Evolutionary conservation across 2,888 invertebrate genomes (phyloP).

Genomic region (Augiades crinisus): DNA sequence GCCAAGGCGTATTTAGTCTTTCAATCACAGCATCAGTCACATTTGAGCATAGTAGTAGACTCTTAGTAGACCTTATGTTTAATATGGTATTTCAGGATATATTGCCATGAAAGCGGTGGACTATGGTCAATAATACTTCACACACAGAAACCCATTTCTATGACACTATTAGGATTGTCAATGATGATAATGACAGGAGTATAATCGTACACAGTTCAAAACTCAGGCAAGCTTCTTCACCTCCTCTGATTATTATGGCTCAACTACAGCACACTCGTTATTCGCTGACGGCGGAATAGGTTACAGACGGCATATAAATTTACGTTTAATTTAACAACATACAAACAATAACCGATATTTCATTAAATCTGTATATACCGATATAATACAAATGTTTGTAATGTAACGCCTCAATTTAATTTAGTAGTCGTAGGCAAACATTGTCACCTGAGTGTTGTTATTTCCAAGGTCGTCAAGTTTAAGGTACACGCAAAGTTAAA

Average conservation of each 20-base stretch:
- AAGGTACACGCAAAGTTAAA: constrained; percentile 5
- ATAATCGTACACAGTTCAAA: background rate
- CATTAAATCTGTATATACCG: constrained; percentile 48
- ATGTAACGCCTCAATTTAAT: constrained; percentile 29
- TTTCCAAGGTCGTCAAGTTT: constrained; percentile 6
- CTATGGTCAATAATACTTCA: too few species aligned
- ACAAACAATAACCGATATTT: constrained; percentile 37
- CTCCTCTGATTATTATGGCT: too few species aligned
- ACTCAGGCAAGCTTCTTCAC: too few species aligned
- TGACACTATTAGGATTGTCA: too few species aligned
- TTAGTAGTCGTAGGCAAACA: background rate
- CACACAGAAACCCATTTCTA: too few species aligned
- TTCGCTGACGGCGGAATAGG: background rate
- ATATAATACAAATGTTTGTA: constrained; percentile 41
- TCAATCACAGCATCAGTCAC: too few species aligned
- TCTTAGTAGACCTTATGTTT: too few species aligned
- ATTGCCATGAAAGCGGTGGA: too few species aligned
- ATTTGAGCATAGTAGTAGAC: too few species aligned
- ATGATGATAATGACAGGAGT: background rate
- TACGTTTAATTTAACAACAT: background rate
- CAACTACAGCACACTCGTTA: background rate
- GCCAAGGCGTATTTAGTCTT: too few species aligned
- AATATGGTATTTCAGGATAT: too few species aligned
- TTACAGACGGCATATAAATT: background rate
- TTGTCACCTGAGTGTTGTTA: constrained; percentile 17